Evolutionary conservation across 2,888 invertebrate species (phyloP).

Genomic region (Eudasyphora cyanicolor): DNA sequence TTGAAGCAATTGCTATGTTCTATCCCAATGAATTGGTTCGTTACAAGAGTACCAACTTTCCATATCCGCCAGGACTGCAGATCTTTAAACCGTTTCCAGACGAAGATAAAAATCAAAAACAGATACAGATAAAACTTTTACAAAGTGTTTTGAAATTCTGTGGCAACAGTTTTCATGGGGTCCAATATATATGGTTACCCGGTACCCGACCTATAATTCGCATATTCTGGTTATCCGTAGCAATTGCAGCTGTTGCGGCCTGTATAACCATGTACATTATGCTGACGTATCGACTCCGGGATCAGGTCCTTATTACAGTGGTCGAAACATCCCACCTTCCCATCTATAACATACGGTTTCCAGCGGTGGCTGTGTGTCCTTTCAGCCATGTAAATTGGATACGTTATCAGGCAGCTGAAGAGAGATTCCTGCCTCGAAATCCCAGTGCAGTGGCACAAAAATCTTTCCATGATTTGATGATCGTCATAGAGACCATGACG

Average conservation of each 20-base stretch:
- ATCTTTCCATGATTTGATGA: slow-evolving; percentile 69
- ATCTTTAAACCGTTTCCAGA: slow-evolving; percentile 21
- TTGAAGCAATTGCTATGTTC: slow-evolving; percentile 57
- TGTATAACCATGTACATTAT: slow-evolving; percentile 67
- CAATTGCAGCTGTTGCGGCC: slow-evolving; percentile 60
- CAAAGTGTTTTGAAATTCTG: background rate
- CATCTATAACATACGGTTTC: slow-evolving; percentile 74
- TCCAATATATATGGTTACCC: slow-evolving; percentile 64
- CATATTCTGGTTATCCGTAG: slow-evolving; percentile 69
- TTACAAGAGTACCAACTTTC: slow-evolving; percentile 44
- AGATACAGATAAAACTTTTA: too few species aligned
- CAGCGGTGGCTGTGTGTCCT: slow-evolving; percentile 76
- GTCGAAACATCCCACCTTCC: slow-evolving; percentile 74
- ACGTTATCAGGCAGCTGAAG: slow-evolving; percentile 69
- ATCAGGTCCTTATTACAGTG: slow-evolving; percentile 71
- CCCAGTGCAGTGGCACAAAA: slow-evolving; percentile 62
- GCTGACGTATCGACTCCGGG: slow-evolving; percentile 67
- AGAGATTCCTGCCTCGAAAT: slow-evolving; percentile 72
- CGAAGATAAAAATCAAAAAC: background rate
- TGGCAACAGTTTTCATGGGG: slow-evolving; percentile 70
- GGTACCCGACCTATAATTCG: slow-evolving; percentile 63
- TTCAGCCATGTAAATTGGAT: slow-evolving; percentile 75
- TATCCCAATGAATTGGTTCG: slow-evolving; percentile 70
- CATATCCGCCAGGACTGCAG: slow-evolving; percentile 47
- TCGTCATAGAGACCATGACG: slow-evolving; percentile 66